A percentile compares a stretch with the other conserved stretches of the same genome.
These are phyloP conservation scores for Homarus gammarus DNA, from an alignment of 2,888 invertebrate genomes.

Conservation along the genomic window DNA sequence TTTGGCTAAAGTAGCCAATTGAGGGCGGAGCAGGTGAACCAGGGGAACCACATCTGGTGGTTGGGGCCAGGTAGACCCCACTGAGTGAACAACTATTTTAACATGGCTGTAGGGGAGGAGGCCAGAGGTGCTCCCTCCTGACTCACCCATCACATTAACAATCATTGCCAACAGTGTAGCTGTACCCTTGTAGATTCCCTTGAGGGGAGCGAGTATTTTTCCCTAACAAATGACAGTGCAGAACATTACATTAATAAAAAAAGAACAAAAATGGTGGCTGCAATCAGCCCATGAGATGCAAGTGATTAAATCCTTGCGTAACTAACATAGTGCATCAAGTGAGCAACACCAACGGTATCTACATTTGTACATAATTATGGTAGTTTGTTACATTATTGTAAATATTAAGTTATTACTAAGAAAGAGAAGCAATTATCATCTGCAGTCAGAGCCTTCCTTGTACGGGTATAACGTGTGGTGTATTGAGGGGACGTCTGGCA, in stretches of 20 bases:
- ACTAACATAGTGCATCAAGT: slow-evolving; percentile 65
- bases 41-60: slow-evolving; percentile 24
- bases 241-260: slow-evolving; percentile 59
- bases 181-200: slow-evolving; percentile 35
- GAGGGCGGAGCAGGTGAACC: slow-evolving; percentile 39
- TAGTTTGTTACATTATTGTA: slow-evolving; percentile 66
- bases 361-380: slow-evolving; percentile 75
- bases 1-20: slow-evolving; percentile 33
- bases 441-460: slow-evolving; percentile 75
- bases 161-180: slow-evolving; percentile 49
- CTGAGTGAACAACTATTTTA: slow-evolving; percentile 29
- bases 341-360: slow-evolving; percentile 75
- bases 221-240: slow-evolving; percentile 66
- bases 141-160: slow-evolving; percentile 50
- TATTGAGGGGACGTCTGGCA: slow-evolving; percentile 53
- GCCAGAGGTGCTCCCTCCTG: slow-evolving; percentile 22
- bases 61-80: background rate
- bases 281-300: slow-evolving; percentile 60
- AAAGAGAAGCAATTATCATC: slow-evolving; percentile 74
- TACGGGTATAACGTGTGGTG: slow-evolving; percentile 66
- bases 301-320: slow-evolving; percentile 62
- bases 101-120: slow-evolving; percentile 32
- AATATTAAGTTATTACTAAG: slow-evolving; percentile 65
- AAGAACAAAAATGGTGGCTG: slow-evolving; percentile 25
- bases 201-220: slow-evolving; percentile 56